Percentiles rank a stretch among this genome's conserved stretches.
phyloP scores from a whole-genome alignment of 1,140 invertebrate species.

The Cydia pomonella region DNA sequence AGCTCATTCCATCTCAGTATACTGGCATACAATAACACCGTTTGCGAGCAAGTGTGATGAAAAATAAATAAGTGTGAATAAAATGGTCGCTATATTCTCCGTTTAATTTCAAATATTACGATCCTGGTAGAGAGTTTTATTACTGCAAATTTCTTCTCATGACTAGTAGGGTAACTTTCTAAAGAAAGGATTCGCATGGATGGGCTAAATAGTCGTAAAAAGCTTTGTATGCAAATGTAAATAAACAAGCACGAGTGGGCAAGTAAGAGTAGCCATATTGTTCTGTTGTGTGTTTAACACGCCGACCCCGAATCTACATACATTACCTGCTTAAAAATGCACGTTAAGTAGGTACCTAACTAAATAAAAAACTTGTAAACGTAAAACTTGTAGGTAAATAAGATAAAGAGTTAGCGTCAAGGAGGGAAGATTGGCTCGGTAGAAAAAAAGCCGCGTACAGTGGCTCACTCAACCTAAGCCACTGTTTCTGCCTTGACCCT shows the following conservation, averaged over 20 bases:
- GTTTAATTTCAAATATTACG: background rate
- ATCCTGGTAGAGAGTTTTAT: background rate
- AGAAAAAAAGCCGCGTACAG: too few relatives aligned
- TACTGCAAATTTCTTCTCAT: conserved; percentile 2
- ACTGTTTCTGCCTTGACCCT: too few relatives aligned
- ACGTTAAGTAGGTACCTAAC: background rate
- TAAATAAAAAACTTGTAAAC: background rate
- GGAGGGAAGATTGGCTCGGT: too few relatives aligned
- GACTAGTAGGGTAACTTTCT: background rate
- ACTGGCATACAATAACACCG: too few relatives aligned
- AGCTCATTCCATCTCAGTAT: too few relatives aligned
- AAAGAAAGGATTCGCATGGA: conserved; percentile 16
- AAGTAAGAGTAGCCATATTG: conserved; percentile 10
- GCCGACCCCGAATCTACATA: background rate
- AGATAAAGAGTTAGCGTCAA: too few relatives aligned
- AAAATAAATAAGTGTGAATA: too few relatives aligned
- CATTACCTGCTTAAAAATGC: too few relatives aligned
- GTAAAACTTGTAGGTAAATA: background rate
- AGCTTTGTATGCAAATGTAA: conserved; percentile 32
- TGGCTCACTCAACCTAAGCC: too few relatives aligned
- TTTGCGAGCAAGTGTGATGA: too few relatives aligned
- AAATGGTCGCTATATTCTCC: background rate
- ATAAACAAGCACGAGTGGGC: background rate
- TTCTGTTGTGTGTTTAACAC: conserved; percentile 16
- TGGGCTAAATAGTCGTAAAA: conserved; percentile 23